Evolutionary conservation across 1,140 invertebrate species (phyloP).

Genomic region (Euborellia annulipes): DNA sequence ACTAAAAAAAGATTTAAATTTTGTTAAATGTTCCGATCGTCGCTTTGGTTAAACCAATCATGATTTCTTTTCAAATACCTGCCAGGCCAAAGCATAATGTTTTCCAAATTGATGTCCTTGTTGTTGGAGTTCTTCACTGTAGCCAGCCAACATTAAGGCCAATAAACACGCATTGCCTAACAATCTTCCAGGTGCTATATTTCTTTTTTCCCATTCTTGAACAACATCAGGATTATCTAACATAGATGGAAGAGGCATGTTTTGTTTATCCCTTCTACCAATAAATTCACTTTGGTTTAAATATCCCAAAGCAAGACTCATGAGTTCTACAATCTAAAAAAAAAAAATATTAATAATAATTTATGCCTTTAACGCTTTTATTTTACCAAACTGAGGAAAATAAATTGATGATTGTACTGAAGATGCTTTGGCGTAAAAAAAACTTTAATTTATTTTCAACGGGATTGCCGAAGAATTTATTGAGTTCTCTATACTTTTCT

Average conservation of each 20-base stretch:
- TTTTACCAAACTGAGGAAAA: no score
- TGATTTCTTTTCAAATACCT: no score
- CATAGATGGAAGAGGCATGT: slow-evolving; percentile 62
- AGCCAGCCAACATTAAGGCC: slow-evolving; percentile 65
- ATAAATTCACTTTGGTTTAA: slow-evolving; percentile 82
- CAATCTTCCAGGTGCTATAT: slow-evolving; percentile 66
- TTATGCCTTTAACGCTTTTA: no score
- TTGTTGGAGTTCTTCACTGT: slow-evolving; percentile 50
- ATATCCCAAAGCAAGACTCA: slow-evolving; percentile 74
- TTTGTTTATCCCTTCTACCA: slow-evolving; percentile 63
- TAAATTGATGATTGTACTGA: no score
- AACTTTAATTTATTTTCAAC: no score
- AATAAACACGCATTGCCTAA: slow-evolving; percentile 78
- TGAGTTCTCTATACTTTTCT: no score
- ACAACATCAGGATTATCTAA: slow-evolving; percentile 37
- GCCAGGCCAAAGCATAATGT: slow-evolving; percentile 77
- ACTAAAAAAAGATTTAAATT: no score
- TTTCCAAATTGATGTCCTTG: slow-evolving; percentile 82
- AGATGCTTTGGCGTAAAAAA: no score
- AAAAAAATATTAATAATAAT: no score
- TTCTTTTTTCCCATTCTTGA: slow-evolving; percentile 67
- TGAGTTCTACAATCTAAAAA: slow-evolving; percentile 64
- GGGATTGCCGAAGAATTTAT: no score
- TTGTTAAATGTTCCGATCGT: no score
- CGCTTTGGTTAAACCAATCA: no score